These are phyloP conservation scores for Nerophis ophidion DNA, from an alignment of 2,113 vertebrate genomes.

Conservation along the genomic window DNA sequence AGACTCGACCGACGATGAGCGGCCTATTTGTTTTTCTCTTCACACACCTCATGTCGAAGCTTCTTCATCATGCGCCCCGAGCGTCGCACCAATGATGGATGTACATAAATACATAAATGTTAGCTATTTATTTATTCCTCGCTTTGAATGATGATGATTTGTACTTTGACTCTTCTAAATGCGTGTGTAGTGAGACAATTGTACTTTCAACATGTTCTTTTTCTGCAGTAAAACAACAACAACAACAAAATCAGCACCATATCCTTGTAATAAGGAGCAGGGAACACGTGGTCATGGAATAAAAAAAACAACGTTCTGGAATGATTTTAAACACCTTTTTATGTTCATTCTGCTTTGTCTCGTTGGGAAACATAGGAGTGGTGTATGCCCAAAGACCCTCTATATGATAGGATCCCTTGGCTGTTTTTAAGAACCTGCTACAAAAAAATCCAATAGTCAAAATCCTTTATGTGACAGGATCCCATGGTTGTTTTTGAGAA, in stretches of 20 bases:
- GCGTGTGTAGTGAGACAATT: conserved; percentile 72
- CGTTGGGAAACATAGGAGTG: no score
- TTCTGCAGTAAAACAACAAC: conserved; percentile 51
- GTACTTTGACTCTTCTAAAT: conserved; percentile 33
- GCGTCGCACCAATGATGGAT: conserved; percentile 62
- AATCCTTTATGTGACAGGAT: no score
- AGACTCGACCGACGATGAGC: conserved; percentile 5
- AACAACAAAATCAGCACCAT: conserved; percentile 63
- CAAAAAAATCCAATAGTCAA: no score
- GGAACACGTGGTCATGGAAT: conserved; percentile 46
- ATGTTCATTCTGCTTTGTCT: no score
- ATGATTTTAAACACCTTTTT: conserved; percentile 57
- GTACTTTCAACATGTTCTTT: conserved; percentile 62
- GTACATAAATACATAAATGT: conserved; percentile 62
- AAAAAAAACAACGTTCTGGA: conserved; percentile 63
- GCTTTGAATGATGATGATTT: conserved; percentile 60
- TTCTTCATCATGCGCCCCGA: conserved; percentile 67
- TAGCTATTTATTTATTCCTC: conserved; percentile 70
- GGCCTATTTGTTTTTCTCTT: conserved; percentile 12
- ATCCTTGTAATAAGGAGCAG: conserved; percentile 67
- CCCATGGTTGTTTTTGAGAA: no score
- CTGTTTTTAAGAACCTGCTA: no score
- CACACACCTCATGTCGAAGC: conserved; percentile 54
- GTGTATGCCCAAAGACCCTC: no score
- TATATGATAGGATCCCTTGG: no score